A percentile compares a stretch with the other conserved stretches of the same genome.
Evolutionary conservation across 2,113 vertebrate species (phyloP).

Genomic region (Heterocephalus glaber): DNA sequence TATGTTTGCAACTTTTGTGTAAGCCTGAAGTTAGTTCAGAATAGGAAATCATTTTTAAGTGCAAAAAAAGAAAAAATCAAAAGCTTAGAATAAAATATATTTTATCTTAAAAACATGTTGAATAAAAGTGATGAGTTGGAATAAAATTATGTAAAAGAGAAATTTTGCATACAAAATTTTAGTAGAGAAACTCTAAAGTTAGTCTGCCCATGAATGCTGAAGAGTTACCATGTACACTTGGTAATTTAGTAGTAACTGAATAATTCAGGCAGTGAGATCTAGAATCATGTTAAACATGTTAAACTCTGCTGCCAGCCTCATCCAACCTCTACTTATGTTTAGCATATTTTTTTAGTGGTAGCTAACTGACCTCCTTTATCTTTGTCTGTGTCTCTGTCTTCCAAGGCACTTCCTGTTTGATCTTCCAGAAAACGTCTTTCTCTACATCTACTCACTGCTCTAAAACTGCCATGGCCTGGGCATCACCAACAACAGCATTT

Average conservation of each 20-base stretch:
- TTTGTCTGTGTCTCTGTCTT: background rate
- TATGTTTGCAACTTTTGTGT: background rate
- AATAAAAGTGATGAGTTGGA: background rate
- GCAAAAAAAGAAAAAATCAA: slow-evolving; percentile 10
- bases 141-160: slow-evolving; percentile 10
- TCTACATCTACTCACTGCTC: background rate
- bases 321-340: background rate
- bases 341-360: background rate
- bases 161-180: background rate
- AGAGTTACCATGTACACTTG: background rate
- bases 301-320: background rate
- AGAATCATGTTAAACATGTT: background rate
- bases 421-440: background rate
- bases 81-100: slow-evolving; percentile 16
- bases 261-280: background rate
- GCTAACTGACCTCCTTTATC: background rate
- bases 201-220: background rate
- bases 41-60: slow-evolving; percentile 34
- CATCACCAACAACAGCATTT: background rate
- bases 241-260: background rate
- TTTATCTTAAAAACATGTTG: background rate
- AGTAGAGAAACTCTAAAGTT: background rate
- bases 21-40: slow-evolving; percentile 48
- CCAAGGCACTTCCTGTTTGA: background rate
- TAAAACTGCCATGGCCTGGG: background rate